A percentile compares a stretch with the other conserved stretches of the same genome.
Evolutionary conservation across 2,113 vertebrate species (phyloP).

Genomic region (Epinephelus lanceolatus): DNA sequence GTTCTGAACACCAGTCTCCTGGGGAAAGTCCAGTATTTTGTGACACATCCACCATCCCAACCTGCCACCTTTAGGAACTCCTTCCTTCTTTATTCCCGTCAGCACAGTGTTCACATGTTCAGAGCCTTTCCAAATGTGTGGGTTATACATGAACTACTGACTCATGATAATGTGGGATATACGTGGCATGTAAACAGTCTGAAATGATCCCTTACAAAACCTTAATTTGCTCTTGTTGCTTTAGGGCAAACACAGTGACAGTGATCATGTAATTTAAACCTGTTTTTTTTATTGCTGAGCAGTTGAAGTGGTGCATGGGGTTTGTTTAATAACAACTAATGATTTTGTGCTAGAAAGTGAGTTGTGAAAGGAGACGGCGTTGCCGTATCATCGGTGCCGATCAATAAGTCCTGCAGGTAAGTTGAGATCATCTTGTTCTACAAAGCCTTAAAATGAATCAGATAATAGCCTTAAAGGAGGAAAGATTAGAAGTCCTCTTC

Average conservation of each 20-base stretch:
- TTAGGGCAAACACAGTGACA: not conserved
- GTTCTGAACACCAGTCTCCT: too few species aligned
- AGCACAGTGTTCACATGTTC: too few species aligned
- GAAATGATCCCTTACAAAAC: not conserved
- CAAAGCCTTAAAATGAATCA: not conserved
- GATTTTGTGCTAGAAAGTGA: not conserved
- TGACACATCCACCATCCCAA: too few species aligned
- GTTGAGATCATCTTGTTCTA: constrained; percentile 20
- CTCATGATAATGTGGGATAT: too few species aligned
- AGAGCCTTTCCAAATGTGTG: too few species aligned
- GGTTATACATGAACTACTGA: too few species aligned
- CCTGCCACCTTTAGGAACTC: too few species aligned
- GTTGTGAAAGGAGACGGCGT: constrained; percentile 5
- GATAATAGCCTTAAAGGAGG: not conserved
- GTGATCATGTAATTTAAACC: not conserved
- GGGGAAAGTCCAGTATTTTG: too few species aligned
- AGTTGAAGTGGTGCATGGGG: not conserved
- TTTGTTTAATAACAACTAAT: not conserved
- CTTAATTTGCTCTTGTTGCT: not conserved
- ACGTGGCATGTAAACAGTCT: too few species aligned
- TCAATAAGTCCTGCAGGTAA: constrained; percentile 10
- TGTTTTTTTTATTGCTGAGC: not conserved
- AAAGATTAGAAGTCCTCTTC: not conserved
- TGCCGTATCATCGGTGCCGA: not conserved
- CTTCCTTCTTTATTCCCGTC: too few species aligned